Percentiles rank a stretch among this genome's conserved stretches.
phyloP scores from a whole-genome alignment of 2,113 vertebrate species.

The crab-eating macaque (Macaca fascicularis) region DNA sequence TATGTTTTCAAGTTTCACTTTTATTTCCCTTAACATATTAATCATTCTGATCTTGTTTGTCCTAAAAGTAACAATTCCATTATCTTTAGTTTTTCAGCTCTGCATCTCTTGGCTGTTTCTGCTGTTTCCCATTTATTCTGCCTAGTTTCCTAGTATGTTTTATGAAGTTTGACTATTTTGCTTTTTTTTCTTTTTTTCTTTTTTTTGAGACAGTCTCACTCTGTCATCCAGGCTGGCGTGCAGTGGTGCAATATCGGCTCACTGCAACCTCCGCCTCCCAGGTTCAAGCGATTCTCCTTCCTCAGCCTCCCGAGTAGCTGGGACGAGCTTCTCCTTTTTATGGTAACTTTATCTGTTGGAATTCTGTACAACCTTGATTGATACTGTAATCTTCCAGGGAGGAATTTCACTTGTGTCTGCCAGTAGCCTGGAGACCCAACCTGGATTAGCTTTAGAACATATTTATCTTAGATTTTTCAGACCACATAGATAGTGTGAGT shows the following conservation, averaged over 20 bases:
- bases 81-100: neutral
- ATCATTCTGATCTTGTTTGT: neutral
- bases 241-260: too few relatives aligned
- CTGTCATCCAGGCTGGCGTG: too few relatives aligned
- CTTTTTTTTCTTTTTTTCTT: too few relatives aligned
- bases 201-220: too few relatives aligned
- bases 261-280: too few relatives aligned
- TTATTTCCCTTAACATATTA: neutral
- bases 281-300: too few relatives aligned
- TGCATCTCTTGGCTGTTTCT: neutral
- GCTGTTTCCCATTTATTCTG: neutral
- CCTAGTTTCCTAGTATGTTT: neutral
- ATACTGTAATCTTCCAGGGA: neutral
- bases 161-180: neutral
- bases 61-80: neutral
- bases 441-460: slow-evolving; percentile 6
- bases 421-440: neutral
- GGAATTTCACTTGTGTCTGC: neutral
- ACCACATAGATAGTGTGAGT: neutral
- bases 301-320: too few relatives aligned
- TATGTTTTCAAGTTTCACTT: neutral
- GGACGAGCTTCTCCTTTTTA: neutral
- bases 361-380: neutral
- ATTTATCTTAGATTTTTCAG: neutral
- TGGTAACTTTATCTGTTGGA: neutral